Evolutionary conservation across 2,888 invertebrate species (phyloP).

Genomic region (Linnaemya vulpina): DNA sequence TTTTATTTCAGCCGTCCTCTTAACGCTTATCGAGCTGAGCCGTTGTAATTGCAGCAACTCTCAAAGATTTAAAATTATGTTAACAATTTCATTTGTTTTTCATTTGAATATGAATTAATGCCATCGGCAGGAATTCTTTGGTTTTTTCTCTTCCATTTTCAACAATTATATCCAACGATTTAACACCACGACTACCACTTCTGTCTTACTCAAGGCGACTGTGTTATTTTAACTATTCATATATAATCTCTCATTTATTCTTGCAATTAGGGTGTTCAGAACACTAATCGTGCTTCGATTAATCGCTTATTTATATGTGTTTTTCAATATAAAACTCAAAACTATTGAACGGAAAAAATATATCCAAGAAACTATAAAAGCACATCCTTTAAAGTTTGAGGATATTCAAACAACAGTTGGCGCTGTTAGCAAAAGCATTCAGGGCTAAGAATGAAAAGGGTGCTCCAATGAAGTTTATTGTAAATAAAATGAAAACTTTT

Average conservation of each 20-base stretch:
- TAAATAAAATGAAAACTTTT: no score
- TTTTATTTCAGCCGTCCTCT: not conserved
- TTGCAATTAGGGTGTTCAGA: not conserved
- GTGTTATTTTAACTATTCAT: not conserved
- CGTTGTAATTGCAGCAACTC: constrained; percentile 37
- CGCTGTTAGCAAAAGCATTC: no score
- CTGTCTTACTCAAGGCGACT: constrained; percentile 34
- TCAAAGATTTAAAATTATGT: constrained; percentile 36
- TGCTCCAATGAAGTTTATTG: no score
- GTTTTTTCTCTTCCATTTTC: constrained; percentile 3
- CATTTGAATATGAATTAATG: constrained; percentile 46
- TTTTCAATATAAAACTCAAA: no score
- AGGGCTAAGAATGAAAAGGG: no score
- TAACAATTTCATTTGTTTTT: constrained; percentile 16
- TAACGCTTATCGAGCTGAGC: not conserved
- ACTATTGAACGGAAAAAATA: no score
- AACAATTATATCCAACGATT: constrained; percentile 42
- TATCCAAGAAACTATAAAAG: no score
- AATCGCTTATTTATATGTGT: no score
- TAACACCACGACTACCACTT: constrained; percentile 61
- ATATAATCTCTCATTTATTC: constrained; percentile 28
- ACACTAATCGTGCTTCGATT: no score
- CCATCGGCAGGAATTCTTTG: constrained; percentile 42
- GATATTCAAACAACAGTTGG: no score
- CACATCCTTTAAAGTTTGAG: no score